phyloP scores from a whole-genome alignment of 2,113 vertebrate species.

The Dendropsophus ebraccatus region DNA sequence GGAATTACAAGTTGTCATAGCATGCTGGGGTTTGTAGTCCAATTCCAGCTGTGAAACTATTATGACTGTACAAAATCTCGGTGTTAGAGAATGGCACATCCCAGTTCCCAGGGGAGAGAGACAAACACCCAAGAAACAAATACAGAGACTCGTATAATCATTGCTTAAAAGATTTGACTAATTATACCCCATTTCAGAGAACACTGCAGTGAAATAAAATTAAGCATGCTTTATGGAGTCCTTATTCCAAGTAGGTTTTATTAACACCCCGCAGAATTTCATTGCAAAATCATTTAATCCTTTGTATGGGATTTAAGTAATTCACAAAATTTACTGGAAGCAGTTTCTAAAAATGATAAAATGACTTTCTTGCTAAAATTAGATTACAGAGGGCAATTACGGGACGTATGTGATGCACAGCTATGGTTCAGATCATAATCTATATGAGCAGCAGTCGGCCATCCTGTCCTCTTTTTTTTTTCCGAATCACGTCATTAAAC shows the following conservation, averaged over 20 bases:
- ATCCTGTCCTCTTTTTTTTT: background rate
- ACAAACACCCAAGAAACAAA: conserved; percentile 27
- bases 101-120: background rate
- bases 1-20: background rate
- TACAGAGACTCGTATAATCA: conserved; percentile 26
- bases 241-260: conserved; percentile 24
- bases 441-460: background rate
- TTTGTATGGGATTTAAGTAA: conserved; percentile 31
- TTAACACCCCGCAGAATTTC: conserved; percentile 32
- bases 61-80: background rate
- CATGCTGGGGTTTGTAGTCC: background rate
- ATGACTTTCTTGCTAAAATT: conserved; percentile 28
- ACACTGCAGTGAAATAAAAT: conserved; percentile 42
- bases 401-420: background rate
- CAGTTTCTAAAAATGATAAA: conserved; percentile 29
- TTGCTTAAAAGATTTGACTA: conserved; percentile 47
- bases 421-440: background rate
- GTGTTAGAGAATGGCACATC: conserved; percentile 5
- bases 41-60: background rate
- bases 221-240: conserved; percentile 27
- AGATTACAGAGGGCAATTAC: background rate
- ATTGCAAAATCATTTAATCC: conserved; percentile 38
- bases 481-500: no score
- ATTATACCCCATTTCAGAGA: conserved; percentile 20
- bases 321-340: conserved; percentile 29